Evolutionary conservation across 1,140 invertebrate genomes (phyloP), one percentile per base, ranked within the genome.

Genomic region (Coptotermes formosanus): DNA sequence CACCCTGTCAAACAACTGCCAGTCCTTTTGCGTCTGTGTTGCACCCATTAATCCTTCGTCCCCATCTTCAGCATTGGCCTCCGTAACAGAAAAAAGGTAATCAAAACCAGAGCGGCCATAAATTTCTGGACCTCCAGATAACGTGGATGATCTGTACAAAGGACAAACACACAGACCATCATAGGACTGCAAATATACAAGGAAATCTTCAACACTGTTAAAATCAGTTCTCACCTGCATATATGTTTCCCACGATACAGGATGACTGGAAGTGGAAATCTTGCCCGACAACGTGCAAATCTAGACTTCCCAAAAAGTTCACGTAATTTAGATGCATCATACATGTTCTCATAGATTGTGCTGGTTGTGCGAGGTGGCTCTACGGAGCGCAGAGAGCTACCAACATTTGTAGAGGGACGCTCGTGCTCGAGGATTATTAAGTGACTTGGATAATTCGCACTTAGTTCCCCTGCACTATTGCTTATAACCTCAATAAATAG

Each of bases 231-330:
- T 25, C 89, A 91, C 91, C 91, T 92, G 90, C 94, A 95, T 52
- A 95, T 92, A 87, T 94, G 93, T 91, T 96, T 96, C 83, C 95
- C 95, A 87, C 95, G 94, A 89, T 93, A 96, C 82, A 97, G 91
- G 88, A 97, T 97, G 9, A 97, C 96, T 64, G 96, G 96, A 69
- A 96, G 90, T 52, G 95, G 95, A 92, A 97, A 97, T 89, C 96
- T 92, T 86, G 94, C 94, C 86, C 96, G 92, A 91, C 96, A 96
- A 88, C 95, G 91, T 43, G 93, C 93, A 89, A 92, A 90, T 88
- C 92, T 90, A 25, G 93, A 92, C 88, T 92, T 92, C n/a, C 89
- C 89, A 59, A 93, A 91, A 30, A 92, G 90, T 83, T 95, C 93
- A 87, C 92, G 91, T 38, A 96, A 88, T 88, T 93, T 93, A 83